Evolutionary conservation across 2,888 invertebrate genomes (phyloP), one percentile per base, ranked within the genome.

Genomic region (Mactromeris polynyma): DNA sequence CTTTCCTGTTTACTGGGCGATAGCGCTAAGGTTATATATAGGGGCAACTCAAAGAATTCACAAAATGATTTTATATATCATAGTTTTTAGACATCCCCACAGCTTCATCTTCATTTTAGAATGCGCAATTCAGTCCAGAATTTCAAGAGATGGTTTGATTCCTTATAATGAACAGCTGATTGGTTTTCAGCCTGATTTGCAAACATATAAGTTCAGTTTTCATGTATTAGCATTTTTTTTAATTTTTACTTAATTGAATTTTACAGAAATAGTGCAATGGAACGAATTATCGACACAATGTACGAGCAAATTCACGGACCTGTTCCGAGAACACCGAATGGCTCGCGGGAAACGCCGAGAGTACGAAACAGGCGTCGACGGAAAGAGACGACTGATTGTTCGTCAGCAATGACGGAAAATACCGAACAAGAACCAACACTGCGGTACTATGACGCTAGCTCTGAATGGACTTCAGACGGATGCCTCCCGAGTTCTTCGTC

Each of bases 231-330:
- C 42, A 17, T 51, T 17, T 9, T 26, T 64, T 26, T 64, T 7
- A 64, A 64, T 64, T 11, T 64, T 9, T 51, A 19, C 11, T 51
- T 51, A 9, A 51, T 9, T 51, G 51, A 51, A 26, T 77, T 14
- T 73, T 77, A 17, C 69, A 88, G 88, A 84, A 85, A 81, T 38
- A 31, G 77, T 38, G 88, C 81, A 4, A 84, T 90, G 54, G 90
- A 90, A 82, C n/a, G 64, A 42, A 90, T 90, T 6, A 81, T 90
- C 21, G 88, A 87, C 51, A 86, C 73, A 14, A 92, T 92, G 92
- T 92, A 92, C 33, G 90, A 90, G 38, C 85, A 92, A 81, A 92
- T 92, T 26, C 88, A 92, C 82, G 92, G 92, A n/a, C 84, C 86
- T 14, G 46, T 82, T 3, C 90, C 90, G 11, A 84, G 83, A 77